Base-by-base conservation (phyloP, 2,113 vertebrate genomes). In the Copsychus sechellarum region DNA sequence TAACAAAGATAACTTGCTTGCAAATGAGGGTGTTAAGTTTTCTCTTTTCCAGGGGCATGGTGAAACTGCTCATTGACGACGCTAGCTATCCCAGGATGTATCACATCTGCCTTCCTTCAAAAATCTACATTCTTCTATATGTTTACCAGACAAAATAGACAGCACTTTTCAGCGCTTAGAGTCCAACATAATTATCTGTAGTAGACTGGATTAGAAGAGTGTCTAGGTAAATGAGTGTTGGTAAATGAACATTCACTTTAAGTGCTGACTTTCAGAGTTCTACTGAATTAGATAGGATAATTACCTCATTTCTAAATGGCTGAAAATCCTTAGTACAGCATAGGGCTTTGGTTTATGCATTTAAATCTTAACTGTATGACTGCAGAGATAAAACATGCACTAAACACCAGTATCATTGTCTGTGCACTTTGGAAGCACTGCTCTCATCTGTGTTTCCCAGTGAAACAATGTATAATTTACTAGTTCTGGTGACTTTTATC, bases 401-500 rank as follows among this genome's bases (percentile, higher is more conserved):
- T 54, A 57, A 86, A 81, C 29, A 85, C 4, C 6, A n/a, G 6
- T 29, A 36, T 31, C 23, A 21, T 23, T 48, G 11, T 56, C 33
- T 60, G 18, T 57, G n/a, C 1, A 2, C 17, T 81, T 76, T 73
- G 33, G 54, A 85, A 91, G 29, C 12, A 11, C 28, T 57, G 56
- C 13, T 81, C 47, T 66, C 8, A 42, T 53, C 16, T 66, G 11
- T 48, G 74, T 90, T 88, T 95, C 72, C 40, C 42, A 65, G 47
- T 76, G 50, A 89, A 96, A 50, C 14, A 81, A 51, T 43, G 42
- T 45, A 38, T 77, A 70, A 87, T 65, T 87, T 87, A 60, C 60
- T 82, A 65, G 69, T 82, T 92, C 81, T 87, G 20, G 40, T 91
- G 54, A 82, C 33, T 94, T 94, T 93, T 58, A 88, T 73, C 26